phyloP scores from a whole-genome alignment of 2,113 vertebrate genomes.

The Cyanocitta stelleri region DNA sequence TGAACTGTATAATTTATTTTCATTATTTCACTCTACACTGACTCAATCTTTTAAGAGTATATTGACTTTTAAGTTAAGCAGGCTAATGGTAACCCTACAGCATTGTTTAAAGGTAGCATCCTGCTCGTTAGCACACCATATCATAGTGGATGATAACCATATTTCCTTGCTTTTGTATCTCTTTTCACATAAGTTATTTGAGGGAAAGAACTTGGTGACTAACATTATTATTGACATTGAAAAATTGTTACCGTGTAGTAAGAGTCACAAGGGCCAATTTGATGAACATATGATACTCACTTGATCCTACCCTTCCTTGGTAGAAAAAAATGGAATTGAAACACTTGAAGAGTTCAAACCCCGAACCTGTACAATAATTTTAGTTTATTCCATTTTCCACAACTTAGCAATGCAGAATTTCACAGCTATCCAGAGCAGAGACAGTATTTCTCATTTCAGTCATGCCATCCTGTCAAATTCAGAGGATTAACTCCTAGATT shows the following conservation, averaged over 20 bases:
- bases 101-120: not conserved
- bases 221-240: not conserved
- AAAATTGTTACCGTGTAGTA: not conserved
- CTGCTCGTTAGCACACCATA: not conserved
- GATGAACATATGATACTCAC: not conserved
- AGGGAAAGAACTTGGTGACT: not conserved
- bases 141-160: not conserved
- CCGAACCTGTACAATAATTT: not conserved
- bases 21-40: slow-evolving; percentile 22
- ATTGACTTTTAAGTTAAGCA: not conserved
- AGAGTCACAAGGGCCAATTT: not conserved
- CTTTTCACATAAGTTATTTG: not conserved
- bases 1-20: not conserved
- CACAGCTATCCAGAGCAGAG: not conserved
- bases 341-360: not conserved
- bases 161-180: not conserved
- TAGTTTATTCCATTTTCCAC: not conserved
- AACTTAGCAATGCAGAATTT: not conserved
- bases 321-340: not conserved
- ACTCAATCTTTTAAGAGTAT: not conserved
- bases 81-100: not conserved
- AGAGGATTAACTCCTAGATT: not conserved
- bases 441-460: not conserved
- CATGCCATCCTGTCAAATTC: not conserved
- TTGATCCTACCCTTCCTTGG: not conserved